phyloP scores from a whole-genome alignment of 35 echinoderm and acorn worm species.

The Ophiothrix spiculata region DNA sequence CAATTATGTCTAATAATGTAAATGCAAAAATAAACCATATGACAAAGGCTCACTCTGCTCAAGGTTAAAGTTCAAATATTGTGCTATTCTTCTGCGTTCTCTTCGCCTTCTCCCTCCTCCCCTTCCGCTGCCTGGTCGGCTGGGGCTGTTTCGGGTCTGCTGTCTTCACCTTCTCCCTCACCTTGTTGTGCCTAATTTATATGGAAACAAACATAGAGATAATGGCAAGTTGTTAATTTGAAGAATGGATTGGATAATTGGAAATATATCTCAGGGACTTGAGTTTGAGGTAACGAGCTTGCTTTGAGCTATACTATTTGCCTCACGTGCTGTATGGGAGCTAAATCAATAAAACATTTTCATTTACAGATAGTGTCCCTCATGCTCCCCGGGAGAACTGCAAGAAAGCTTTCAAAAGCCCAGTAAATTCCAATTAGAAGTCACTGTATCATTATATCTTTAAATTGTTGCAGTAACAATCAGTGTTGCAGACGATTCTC shows the following conservation, averaged over 20 bases:
- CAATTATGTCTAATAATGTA: too few species aligned
- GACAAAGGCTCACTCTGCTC: too few species aligned
- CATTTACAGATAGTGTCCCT: too few species aligned
- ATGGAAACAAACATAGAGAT: too few species aligned
- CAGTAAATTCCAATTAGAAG: too few species aligned
- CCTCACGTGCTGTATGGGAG: neutral
- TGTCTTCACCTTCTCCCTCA: constrained; percentile 48
- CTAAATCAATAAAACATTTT: neutral
- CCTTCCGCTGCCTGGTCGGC: neutral
- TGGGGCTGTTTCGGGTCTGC: constrained; percentile 54
- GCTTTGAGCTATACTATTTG: neutral
- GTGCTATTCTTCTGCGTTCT: neutral
- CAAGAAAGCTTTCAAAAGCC: too few species aligned
- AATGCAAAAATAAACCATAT: too few species aligned
- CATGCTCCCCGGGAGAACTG: too few species aligned
- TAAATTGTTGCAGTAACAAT: too few species aligned
- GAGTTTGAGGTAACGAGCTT: neutral
- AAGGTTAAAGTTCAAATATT: too few species aligned
- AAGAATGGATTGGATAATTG: neutral
- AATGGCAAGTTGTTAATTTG: neutral
- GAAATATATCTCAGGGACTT: neutral
- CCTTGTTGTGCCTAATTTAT: constrained; percentile 35
- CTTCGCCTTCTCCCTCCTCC: neutral
- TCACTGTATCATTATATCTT: too few species aligned
- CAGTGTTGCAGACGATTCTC: too few species aligned